A percentile compares a stretch with the other conserved stretches of the same genome.
Conservation (phyloP, 2,113 vertebrate species). For the Aspiorhynchus laticeps region DNA sequence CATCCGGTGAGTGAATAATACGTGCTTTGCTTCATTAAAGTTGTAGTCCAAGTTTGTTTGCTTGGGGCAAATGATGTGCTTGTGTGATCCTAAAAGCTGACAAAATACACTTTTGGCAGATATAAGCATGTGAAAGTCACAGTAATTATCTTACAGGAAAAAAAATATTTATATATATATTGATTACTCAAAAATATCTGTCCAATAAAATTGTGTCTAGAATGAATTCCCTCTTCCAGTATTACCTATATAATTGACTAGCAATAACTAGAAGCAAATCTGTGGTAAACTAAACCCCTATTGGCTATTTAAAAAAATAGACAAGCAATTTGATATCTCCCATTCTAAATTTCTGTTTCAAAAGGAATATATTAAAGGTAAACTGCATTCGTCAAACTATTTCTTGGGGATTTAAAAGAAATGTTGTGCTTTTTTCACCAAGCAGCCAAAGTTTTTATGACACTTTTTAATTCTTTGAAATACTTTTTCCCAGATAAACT, state of each 20-base stretch:
- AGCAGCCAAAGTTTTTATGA: neutral
- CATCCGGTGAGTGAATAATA: conserved; percentile 80
- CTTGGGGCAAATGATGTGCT: neutral
- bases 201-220: neutral
- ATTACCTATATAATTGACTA: neutral
- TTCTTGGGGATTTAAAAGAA: neutral
- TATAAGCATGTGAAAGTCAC: neutral
- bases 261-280: too few species aligned
- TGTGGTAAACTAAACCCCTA: neutral
- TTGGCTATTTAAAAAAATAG: neutral
- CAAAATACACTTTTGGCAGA: neutral
- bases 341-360: neutral
- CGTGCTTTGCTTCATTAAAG: neutral
- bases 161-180: neutral
- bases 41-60: neutral
- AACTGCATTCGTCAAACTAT: neutral
- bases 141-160: neutral
- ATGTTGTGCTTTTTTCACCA: neutral
- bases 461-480: neutral
- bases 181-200: neutral
- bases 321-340: neutral
- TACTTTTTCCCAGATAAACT: neutral
- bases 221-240: neutral
- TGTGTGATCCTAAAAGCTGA: neutral
- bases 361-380: neutral